phyloP scores from a whole-genome alignment of 2,113 vertebrate genomes.

The Callopanchax toddi region DNA sequence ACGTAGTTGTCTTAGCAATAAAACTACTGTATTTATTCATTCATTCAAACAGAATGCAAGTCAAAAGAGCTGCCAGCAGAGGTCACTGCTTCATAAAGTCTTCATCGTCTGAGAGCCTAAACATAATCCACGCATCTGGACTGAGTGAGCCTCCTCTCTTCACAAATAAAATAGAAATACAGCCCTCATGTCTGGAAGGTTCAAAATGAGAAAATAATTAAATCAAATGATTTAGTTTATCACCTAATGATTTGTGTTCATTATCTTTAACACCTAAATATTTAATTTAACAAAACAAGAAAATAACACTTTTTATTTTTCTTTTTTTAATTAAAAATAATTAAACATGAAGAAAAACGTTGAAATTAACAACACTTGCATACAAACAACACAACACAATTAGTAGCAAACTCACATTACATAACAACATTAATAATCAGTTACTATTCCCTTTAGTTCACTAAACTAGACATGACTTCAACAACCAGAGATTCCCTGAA shows the following conservation, averaged over 20 bases:
- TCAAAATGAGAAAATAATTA: too few relatives aligned
- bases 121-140: neutral
- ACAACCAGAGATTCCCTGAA: neutral
- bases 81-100: conserved; percentile 35
- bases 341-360: conserved; percentile 24
- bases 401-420: conserved; percentile 40
- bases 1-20: too few relatives aligned
- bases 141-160: too few relatives aligned
- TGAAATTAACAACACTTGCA: conserved; percentile 38
- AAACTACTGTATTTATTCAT: too few relatives aligned
- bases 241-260: too few relatives aligned
- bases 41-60: neutral
- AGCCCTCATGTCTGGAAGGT: neutral
- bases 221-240: too few relatives aligned
- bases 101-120: neutral
- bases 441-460: conserved; percentile 35
- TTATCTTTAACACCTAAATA: too few relatives aligned
- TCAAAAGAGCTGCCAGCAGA: conserved; percentile 42
- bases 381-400: conserved; percentile 46
- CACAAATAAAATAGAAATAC: neutral
- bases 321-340: conserved; percentile 60
- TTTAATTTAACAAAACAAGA: neutral
- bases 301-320: neutral
- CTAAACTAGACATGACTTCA: neutral
- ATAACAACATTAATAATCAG: conserved; percentile 43